These are phyloP conservation scores for Aphrophora alni DNA, from an alignment of 2,888 invertebrate genomes.

Conservation along the genomic window DNA sequence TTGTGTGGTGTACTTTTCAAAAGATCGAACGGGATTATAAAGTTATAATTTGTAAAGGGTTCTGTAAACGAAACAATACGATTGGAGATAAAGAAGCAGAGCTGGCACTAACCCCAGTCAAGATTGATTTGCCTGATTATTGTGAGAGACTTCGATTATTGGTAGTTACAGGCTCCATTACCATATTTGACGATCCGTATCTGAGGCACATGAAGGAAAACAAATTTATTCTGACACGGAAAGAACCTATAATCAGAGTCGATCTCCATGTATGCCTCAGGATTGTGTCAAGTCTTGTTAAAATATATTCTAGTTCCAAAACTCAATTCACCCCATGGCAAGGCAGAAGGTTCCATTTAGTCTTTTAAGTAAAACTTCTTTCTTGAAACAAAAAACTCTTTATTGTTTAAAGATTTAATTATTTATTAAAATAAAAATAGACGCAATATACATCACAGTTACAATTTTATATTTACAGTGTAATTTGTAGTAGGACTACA, in stretches of 20 bases:
- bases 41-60: background rate
- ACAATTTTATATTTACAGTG: too few species aligned
- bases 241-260: background rate
- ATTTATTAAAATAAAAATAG: too few species aligned
- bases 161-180: background rate
- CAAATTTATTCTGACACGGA: slow-evolving; percentile 3
- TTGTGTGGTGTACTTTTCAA: too few species aligned
- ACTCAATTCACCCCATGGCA: background rate
- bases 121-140: slow-evolving; percentile 3
- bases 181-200: slow-evolving; percentile 6
- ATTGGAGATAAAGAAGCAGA: background rate
- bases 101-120: background rate
- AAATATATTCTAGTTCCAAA: background rate
- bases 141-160: background rate
- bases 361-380: too few species aligned
- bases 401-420: too few species aligned
- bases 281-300: background rate
- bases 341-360: background rate
- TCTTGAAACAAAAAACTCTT: too few species aligned
- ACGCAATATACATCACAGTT: too few species aligned
- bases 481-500: too few species aligned
- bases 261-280: background rate
- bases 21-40: background rate
- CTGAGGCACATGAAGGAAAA: background rate
- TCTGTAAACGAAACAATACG: background rate